A percentile compares a stretch with the other conserved stretches of the same genome.
phyloP scores from a whole-genome alignment of 2,888 invertebrate genomes.

The Sarcophaga variegata region DNA sequence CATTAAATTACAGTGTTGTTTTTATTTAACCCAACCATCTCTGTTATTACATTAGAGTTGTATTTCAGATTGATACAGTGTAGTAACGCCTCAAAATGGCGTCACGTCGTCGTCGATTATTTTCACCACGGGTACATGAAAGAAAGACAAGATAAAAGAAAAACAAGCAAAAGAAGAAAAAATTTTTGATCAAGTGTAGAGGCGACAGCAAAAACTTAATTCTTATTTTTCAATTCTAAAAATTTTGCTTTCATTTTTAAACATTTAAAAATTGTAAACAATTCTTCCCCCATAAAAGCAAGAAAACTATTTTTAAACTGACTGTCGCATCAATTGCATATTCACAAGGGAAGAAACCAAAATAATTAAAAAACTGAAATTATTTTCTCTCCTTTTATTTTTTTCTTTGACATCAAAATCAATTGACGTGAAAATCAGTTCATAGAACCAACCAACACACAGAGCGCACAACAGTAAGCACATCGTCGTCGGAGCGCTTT shows the following conservation, averaged over 20 bases:
- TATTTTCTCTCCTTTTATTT: conserved; percentile 24
- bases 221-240: conserved; percentile 71
- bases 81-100: conserved; percentile 59
- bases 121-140: conserved; percentile 71
- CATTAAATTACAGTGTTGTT: too few species aligned
- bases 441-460: conserved; percentile 13
- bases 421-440: conserved; percentile 67
- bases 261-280: conserved; percentile 48
- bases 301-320: conserved; percentile 31
- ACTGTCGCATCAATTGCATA: conserved; percentile 37
- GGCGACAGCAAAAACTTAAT: conserved; percentile 73
- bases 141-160: conserved; percentile 76
- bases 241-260: conserved; percentile 54
- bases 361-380: conserved; percentile 9
- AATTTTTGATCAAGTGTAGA: conserved; percentile 78
- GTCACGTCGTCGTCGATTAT: conserved; percentile 57
- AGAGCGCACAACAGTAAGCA: too few species aligned
- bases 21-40: neutral
- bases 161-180: conserved; percentile 74
- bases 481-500: conserved; percentile 30
- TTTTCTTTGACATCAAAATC: conserved; percentile 55
- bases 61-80: neutral
- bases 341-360: conserved; percentile 31
- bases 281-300: conserved; percentile 19
- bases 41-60: conserved; percentile 18